Base-by-base conservation (phyloP, 2,888 invertebrate species). In the Erynnis tages region DNA sequence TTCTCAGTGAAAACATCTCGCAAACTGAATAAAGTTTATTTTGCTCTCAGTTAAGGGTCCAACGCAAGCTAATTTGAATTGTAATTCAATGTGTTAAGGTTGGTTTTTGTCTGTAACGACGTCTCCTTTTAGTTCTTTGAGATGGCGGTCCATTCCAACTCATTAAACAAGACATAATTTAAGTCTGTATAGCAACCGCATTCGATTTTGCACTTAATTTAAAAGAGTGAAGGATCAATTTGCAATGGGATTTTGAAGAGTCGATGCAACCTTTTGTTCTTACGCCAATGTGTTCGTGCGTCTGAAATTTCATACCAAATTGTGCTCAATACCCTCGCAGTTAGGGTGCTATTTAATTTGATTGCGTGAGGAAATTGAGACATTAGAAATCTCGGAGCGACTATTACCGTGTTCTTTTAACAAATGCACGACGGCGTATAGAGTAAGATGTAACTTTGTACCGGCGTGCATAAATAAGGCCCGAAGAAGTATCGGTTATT, bases 161-260 rank as follows among this genome's bases (percentile, higher is more conserved):
- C 88, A 89, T 89, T 89, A 89, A 88, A 87, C 85, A 87, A 85
- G 87, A 83, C 83, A 87, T 87, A 85, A 89, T 89, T 89, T 88
- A 87, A 82, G 79, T 74, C 73, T 69, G 67, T 60, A 56, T 50
- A 54, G 37, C 54, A 27, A 41, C 30, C 54, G 54, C 67, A 67
- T 61, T 65, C 67, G 54, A 82, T 70, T 78, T 69, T 61, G 61
- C 68, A 64, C 69, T 71, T 57, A 8, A 71, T 55, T 11, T 10
- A 5, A 32, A 59, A 58, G 48, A 45, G n/a, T 46, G 72, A 77
- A 59, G 72, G 59, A 64, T 64, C 60, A 67, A 63, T 68, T 71
- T 76, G 23, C 55, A 49, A 43, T 34, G 40, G 32, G 29, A 25
- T 4, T 10, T 16, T 11, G 14, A 10, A 25, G 25, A 47, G 56